A percentile compares a stretch with the other conserved stretches of the same genome.
Conservation (phyloP, 2,797 vertebrate species). For the Fringilla coelebs region DNA sequence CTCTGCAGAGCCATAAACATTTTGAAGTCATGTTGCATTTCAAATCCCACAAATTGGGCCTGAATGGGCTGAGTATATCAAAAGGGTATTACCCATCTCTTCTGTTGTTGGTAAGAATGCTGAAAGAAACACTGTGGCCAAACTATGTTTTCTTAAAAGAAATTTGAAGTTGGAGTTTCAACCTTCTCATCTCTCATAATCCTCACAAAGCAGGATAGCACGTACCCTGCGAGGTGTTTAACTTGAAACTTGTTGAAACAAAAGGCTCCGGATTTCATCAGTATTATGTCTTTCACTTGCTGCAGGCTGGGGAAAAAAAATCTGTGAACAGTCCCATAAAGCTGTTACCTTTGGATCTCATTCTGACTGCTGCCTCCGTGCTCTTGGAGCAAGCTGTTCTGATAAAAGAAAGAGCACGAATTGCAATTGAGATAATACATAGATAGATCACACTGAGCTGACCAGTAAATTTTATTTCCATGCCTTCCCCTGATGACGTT, state of each 20-base stretch:
- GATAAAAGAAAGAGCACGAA: background rate
- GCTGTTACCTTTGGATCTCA: slow-evolving; percentile 1
- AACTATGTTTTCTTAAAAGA: background rate
- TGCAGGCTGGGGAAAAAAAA: background rate
- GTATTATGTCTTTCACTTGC: background rate
- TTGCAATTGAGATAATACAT: background rate
- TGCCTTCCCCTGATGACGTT: background rate
- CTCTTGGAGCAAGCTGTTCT: background rate
- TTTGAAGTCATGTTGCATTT: slow-evolving; percentile 19
- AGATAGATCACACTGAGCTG: background rate
- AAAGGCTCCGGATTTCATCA: background rate
- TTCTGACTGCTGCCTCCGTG: background rate
- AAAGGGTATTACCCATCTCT: background rate
- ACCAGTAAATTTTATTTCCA: slow-evolving; percentile 35
- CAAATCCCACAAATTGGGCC: background rate
- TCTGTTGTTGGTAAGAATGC: background rate
- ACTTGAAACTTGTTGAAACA: slow-evolving; percentile 29
- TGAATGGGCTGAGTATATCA: slow-evolving; percentile 13
- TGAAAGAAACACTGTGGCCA: background rate
- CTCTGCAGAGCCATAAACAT: slow-evolving; percentile 10
- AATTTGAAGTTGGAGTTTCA: background rate
- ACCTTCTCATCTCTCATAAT: background rate
- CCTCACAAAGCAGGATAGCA: background rate
- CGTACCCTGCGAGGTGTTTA: background rate
- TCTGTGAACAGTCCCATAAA: background rate